Percentiles rank a stretch among this genome's conserved stretches.
Conservation (phyloP, 2,113 vertebrate genomes). For the Phasianus colchicus region DNA sequence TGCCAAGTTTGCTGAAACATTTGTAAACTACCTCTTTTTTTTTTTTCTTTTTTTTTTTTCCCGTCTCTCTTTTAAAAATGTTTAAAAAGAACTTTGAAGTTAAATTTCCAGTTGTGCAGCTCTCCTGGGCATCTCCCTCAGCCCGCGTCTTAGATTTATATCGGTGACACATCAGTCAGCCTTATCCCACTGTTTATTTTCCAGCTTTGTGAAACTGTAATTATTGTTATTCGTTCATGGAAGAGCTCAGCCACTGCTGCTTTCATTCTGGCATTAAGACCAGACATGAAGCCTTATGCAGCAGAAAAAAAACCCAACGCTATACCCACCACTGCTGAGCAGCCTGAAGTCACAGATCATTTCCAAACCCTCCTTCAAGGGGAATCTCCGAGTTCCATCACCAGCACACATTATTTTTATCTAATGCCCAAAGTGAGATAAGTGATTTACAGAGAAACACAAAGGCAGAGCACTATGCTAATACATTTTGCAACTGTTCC, state of each 20-base stretch:
- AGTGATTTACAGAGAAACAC: conserved; percentile 56
- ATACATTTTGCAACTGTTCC: conserved; percentile 58
- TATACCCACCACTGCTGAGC: neutral
- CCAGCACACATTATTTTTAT: neutral
- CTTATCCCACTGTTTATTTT: neutral
- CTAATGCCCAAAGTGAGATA: neutral
- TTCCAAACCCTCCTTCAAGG: neutral
- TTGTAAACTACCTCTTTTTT: neutral
- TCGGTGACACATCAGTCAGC: neutral
- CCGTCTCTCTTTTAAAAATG: neutral
- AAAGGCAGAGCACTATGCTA: conserved; percentile 53
- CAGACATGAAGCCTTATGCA: conserved; percentile 3
- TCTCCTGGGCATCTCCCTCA: neutral
- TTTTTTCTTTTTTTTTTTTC: neutral
- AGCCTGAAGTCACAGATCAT: neutral
- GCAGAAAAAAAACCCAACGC: neutral
- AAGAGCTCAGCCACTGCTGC: neutral
- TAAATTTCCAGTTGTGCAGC: neutral
- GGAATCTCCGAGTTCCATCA: conserved; percentile 32
- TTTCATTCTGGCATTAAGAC: conserved; percentile 20
- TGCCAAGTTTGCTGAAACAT: conserved; percentile 28
- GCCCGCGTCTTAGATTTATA: neutral
- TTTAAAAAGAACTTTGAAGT: neutral
- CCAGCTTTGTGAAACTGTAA: conserved; percentile 27
- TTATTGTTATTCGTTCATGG: neutral